A percentile compares a stretch with the other conserved stretches of the same genome.
These are phyloP conservation scores for Drosophila trapezifrons DNA, from an alignment of 1,140 invertebrate genomes.

Conservation along the genomic window DNA sequence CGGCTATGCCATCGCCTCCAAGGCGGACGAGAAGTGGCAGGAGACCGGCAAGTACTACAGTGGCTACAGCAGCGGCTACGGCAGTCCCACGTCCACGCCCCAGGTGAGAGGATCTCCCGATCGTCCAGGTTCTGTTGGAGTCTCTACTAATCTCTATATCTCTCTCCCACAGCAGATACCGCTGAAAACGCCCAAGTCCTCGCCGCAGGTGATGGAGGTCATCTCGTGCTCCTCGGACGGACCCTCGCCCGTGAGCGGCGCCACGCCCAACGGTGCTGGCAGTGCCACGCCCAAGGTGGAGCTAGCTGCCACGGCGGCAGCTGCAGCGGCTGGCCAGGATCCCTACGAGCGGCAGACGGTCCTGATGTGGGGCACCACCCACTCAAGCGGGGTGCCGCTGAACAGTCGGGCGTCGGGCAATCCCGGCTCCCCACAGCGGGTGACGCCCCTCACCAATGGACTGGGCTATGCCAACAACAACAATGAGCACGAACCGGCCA, in stretches of 20 bases:
- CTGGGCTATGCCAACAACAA: constrained; percentile 69
- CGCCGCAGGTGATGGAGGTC: constrained; percentile 83
- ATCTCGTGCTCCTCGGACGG: constrained; percentile 83
- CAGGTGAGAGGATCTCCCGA: constrained; percentile 73
- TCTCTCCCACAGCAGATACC: constrained; percentile 66
- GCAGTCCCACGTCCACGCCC: constrained; percentile 81
- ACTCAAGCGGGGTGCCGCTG: constrained; percentile 73
- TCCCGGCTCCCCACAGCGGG: constrained; percentile 73
- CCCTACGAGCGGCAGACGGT: constrained; percentile 91
- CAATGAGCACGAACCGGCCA: constrained; percentile 58
- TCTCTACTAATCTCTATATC: not conserved
- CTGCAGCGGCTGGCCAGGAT: constrained; percentile 46
- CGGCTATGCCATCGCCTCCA: constrained; percentile 81
- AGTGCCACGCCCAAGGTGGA: constrained; percentile 84
- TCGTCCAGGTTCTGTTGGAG: fast-evolving
- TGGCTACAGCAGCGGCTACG: constrained; percentile 80
- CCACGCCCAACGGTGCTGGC: constrained; percentile 67
- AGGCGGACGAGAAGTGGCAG: constrained; percentile 83
- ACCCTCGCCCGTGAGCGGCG: constrained; percentile 66
- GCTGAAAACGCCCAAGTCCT: constrained; percentile 82
- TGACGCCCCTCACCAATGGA: constrained; percentile 71
- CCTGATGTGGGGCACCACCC: constrained; percentile 91
- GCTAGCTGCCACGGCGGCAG: constrained; percentile 60
- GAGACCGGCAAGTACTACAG: constrained; percentile 83
- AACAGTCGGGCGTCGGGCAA: constrained; percentile 70